Conservation (phyloP, 2,113 vertebrate species). For the Boleophthalmus pectinirostris region DNA sequence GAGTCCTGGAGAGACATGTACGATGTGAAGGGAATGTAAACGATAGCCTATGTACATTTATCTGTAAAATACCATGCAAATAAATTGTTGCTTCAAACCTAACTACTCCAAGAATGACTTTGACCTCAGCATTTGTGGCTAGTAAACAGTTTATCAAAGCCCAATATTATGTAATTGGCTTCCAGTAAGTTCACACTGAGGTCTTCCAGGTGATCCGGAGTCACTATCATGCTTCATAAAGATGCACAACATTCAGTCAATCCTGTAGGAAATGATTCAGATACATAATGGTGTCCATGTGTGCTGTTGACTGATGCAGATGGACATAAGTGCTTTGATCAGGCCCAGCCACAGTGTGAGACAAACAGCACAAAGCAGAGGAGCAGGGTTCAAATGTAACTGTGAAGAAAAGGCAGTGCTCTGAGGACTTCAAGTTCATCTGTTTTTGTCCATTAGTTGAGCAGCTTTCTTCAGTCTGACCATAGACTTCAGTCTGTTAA, state of each 20-base stretch:
- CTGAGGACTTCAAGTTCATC: constrained; percentile 23
- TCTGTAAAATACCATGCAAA: constrained; percentile 73
- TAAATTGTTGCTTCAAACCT: constrained; percentile 57
- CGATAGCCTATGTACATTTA: constrained; percentile 64
- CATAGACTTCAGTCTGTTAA: constrained; percentile 11
- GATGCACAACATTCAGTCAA: constrained; percentile 62
- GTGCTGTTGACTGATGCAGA: constrained; percentile 37
- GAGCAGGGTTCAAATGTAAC: constrained; percentile 17
- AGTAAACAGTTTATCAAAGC: constrained; percentile 51
- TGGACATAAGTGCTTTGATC: constrained; percentile 49
- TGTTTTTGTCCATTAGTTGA: constrained; percentile 13
- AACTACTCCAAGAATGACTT: constrained; percentile 51
- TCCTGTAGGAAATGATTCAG: constrained; percentile 44
- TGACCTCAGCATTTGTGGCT: constrained; percentile 61
- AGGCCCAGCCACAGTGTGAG: constrained; percentile 46
- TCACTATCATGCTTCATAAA: constrained; percentile 63
- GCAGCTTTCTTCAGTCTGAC: constrained; percentile 21
- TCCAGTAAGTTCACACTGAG: constrained; percentile 22
- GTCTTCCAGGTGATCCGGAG: constrained; percentile 46
- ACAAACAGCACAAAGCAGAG: constrained; percentile 26
- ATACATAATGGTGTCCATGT: constrained; percentile 33
- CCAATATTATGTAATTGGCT: constrained; percentile 4
- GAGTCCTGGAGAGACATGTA: constrained; percentile 33
- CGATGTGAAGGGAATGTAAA: constrained; percentile 60
- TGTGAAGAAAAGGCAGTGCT: constrained; percentile 41